phyloP scores from a whole-genome alignment of 1,140 invertebrate genomes.

The Lanistes nyassanus region DNA sequence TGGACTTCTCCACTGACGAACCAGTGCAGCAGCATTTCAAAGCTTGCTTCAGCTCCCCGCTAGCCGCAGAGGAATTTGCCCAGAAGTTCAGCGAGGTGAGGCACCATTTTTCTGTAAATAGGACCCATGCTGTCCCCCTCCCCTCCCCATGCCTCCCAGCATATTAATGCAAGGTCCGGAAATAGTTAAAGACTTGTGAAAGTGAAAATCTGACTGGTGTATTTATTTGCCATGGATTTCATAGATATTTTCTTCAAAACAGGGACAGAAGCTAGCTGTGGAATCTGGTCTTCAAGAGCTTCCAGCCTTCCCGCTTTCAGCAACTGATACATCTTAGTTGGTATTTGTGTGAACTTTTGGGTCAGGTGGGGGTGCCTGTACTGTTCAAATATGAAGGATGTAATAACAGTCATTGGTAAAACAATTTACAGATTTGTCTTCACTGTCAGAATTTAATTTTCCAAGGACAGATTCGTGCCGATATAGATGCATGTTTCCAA shows the following conservation, averaged over 20 bases:
- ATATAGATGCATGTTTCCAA: no score
- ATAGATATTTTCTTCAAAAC: background rate
- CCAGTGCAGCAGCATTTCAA: conserved; percentile 64
- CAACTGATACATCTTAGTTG: no score
- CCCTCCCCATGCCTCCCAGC: background rate
- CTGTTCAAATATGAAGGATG: no score
- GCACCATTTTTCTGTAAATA: conserved; percentile 10
- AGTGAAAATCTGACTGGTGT: background rate
- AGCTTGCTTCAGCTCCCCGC: conserved; percentile 66
- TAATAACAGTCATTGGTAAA: no score
- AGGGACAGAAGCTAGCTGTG: conserved; percentile 36
- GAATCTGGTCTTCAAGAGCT: conserved; percentile 40
- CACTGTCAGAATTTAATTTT: no score
- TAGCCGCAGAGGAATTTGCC: conserved; percentile 67
- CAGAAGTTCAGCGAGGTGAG: conserved; percentile 66
- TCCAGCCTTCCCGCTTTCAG: no score
- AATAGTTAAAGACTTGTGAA: background rate
- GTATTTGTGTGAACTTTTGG: no score
- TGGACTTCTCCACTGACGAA: conserved; percentile 68
- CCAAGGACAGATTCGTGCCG: no score
- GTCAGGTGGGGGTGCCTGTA: no score
- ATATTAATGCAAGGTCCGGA: background rate
- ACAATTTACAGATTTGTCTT: no score
- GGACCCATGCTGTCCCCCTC: background rate
- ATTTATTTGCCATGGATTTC: background rate